Evolutionary conservation across 2,888 invertebrate genomes (phyloP), one percentile per base, ranked within the genome.

Genomic region (Drosophila anceps): DNA sequence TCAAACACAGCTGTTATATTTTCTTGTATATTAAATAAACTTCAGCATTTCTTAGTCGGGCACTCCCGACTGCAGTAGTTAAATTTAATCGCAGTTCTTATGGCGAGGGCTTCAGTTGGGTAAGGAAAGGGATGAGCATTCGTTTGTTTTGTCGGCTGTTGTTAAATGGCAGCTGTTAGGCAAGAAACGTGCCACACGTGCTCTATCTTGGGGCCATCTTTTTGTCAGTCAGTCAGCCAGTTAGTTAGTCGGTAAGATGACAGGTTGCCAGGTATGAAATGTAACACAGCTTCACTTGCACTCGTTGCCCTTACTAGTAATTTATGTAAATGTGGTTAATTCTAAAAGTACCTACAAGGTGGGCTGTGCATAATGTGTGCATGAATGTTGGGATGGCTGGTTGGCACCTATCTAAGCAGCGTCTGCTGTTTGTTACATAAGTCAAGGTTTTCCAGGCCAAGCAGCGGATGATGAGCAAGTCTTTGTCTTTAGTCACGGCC

Each of bases 291-390:
- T 54, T 60, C 84, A 73, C 79, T 72, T 65, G 65, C 35, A 51
- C 86, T 62, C 76, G 69, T 76, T 73, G 81, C 80, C 69, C 57
- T 75, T 59, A 29, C 51, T 64, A 69, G 62, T 71, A 67, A 81
- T 75, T 84, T 86, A 88, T 88, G 89, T 67, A 84, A 88, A 83
- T 88, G 65, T 63, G 64, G 57, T 41, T 61, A 65, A 65, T 63
- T 62, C 55, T 44, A 57, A 71, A 57, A 60, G 70, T 54, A 65
- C 29, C 41, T 9, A 5, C 24, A 1, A 20, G 15, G 20, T 35
- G 50, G 18, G 13, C 4, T 18, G 18, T 13, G 18, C 31, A 18
- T 48, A 48, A 6, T 18, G 13, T 44, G 13, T 13, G 4, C 13
- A 7, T 24, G 18, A 7, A 50, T 13, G 29, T n/a, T 29, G n/a